Conservation (phyloP, 53 echinoderm and acorn worm species). For the Henricia sp. region DNA sequence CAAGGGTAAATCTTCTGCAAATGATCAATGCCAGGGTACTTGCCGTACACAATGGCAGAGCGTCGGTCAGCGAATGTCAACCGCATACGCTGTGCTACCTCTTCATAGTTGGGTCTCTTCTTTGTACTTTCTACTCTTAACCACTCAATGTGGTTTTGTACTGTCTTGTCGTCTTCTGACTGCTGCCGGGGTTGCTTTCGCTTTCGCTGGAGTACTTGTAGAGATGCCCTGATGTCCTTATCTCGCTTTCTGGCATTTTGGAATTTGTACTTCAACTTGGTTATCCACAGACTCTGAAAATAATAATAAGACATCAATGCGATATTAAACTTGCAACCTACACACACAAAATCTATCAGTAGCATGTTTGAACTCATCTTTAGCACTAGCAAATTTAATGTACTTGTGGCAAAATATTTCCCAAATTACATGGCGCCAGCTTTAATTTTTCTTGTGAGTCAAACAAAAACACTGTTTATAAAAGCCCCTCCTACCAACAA, state of each 20-base stretch:
- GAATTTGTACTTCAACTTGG: slow-evolving; percentile 60
- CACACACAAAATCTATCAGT: no score
- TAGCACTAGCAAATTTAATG: no score
- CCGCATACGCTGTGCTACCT: slow-evolving; percentile 41
- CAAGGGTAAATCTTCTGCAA: slow-evolving; percentile 46
- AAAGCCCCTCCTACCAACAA: no score
- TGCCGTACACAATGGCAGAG: slow-evolving; percentile 28
- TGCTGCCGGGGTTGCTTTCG: slow-evolving; percentile 45
- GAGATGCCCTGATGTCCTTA: slow-evolving; percentile 39
- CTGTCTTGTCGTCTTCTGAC: slow-evolving; percentile 63
- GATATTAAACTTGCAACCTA: no score
- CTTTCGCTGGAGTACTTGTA: slow-evolving; percentile 54
- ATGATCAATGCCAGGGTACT: slow-evolving; percentile 10
- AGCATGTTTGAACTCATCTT: no score
- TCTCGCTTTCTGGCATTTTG: slow-evolving; percentile 57
- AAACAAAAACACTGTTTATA: no score
- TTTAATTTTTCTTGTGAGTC: no score
- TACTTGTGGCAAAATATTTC: no score
- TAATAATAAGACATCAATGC: slow-evolving; percentile 25
- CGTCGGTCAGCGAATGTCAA: slow-evolving; percentile 60
- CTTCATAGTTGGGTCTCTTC: slow-evolving; percentile 66
- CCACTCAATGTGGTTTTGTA: slow-evolving; percentile 49
- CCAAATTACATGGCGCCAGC: no score
- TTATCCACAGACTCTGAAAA: slow-evolving; percentile 64
- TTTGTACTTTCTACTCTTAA: slow-evolving; percentile 55